Conservation (phyloP, 2,797 vertebrate genomes). For the Coracias cyanogaster region DNA sequence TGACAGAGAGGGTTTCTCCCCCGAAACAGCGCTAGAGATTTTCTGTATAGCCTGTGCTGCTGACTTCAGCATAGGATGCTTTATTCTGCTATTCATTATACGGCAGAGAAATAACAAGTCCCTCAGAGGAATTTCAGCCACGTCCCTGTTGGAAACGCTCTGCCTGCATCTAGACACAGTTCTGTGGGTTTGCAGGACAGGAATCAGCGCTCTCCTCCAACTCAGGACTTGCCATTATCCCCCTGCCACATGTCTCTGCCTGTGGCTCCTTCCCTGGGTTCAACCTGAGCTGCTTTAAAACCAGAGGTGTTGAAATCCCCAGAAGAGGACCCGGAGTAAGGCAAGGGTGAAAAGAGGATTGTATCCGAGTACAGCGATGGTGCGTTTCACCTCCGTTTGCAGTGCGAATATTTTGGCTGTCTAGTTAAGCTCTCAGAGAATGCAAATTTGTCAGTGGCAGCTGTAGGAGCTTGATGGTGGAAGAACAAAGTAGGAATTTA, state of each 20-base stretch:
- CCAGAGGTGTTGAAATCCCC: background rate
- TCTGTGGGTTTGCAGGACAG: fast-evolving
- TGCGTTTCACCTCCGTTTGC: background rate
- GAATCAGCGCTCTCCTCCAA: background rate
- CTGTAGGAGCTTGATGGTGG: slow-evolving; percentile 67
- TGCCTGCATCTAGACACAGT: background rate
- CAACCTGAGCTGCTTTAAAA: background rate
- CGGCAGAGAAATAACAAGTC: background rate
- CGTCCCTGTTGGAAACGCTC: background rate
- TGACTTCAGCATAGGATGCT: fast-evolving
- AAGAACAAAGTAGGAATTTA: slow-evolving; percentile 74
- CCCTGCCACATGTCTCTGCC: background rate
- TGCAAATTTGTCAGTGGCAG: slow-evolving; percentile 68
- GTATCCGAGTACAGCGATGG: fast-evolving
- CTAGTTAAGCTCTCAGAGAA: slow-evolving; percentile 59
- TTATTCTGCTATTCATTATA: fast-evolving
- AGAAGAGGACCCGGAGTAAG: fast-evolving
- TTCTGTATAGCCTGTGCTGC: background rate
- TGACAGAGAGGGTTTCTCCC: background rate
- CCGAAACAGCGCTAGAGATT: fast-evolving
- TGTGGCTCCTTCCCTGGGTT: background rate
- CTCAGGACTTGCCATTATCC: background rate
- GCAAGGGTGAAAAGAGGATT: background rate
- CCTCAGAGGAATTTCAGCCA: background rate
- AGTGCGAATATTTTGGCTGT: slow-evolving; percentile 36